Evolutionary conservation across 2,113 vertebrate genomes (phyloP), one percentile per base, ranked within the genome.

Genomic region (Halichoeres trimaculatus): DNA sequence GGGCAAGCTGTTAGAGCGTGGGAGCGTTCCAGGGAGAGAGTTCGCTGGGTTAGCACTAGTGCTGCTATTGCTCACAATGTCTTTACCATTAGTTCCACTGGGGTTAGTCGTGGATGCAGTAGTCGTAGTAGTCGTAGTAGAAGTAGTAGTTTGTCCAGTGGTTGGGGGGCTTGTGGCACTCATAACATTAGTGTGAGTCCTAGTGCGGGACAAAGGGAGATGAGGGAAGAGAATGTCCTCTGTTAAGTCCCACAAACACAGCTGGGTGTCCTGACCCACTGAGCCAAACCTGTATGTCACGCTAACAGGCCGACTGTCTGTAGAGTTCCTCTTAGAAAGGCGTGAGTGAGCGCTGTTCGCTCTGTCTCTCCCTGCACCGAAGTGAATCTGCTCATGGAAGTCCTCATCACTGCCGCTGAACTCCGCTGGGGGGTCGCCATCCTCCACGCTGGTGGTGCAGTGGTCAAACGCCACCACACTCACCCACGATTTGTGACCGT

Each of bases 161-260:
- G 94, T 85, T 4, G 96, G 93, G 19, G 96, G 95, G 84, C 96
- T 96, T 17, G 96, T 95, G 82, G 97, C 96, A 22, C 95, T 98
- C 97, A 99, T 99, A 67, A 99, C 97, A 43, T 99, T 99, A 51
- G 98, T 99, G 87, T 99, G 98, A 88, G 98, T 99, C 93, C 98
- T 94, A 70, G 98, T 96, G 81, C 98, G 95, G 20, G 98, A 99
- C 60, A 99, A 93, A 48, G 98, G 98, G 43, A 98, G 96, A 91
- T 99, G 97, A 55, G 98, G 98, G 74, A 99, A 99, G 53, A 99
- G 96, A 81, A 99, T 98, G 85, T 99, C 98, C 92, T 99, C 98
- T 3, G 98, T 99, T 12, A 99, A 96, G 94, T 99, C 98, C 98
- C 98, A 99, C 81, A 99, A 89, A 91, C 98, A 99, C 58, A 99